A percentile compares a stretch with the other conserved stretches of the same genome.
Evolutionary conservation across 2,888 invertebrate species (phyloP).

Genomic region (Osmoderma eremita): DNA sequence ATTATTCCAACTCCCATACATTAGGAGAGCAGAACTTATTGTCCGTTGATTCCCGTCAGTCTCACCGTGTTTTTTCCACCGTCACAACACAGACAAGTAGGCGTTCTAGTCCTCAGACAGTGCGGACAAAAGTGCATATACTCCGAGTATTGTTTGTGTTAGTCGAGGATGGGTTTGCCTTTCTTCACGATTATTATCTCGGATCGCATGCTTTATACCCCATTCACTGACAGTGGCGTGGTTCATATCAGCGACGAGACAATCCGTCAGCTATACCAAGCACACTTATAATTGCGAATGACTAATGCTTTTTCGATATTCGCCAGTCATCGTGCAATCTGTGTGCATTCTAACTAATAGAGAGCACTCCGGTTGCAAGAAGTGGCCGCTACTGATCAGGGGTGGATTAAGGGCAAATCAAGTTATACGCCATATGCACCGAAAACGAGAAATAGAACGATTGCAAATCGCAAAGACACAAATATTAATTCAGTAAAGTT

Average conservation of each 20-base stretch:
- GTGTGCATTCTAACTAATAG: neutral
- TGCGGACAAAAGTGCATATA: neutral
- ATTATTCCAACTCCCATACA: constrained; percentile 27
- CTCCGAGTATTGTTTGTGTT: constrained; percentile 22
- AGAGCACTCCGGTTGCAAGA: constrained; percentile 2
- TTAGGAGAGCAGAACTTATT: constrained; percentile 14
- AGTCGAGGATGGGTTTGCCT: constrained; percentile 1
- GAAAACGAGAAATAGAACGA: too few species aligned
- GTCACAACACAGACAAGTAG: constrained; percentile 20
- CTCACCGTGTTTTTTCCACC: neutral
- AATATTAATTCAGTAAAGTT: too few species aligned
- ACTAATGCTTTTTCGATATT: constrained; percentile 34
- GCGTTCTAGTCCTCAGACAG: constrained; percentile 6
- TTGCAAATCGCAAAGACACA: too few species aligned
- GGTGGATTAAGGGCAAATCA: neutral
- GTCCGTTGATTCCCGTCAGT: constrained; percentile 24
- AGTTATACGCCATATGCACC: neutral
- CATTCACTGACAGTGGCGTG: neutral
- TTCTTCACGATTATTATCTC: constrained; percentile 7
- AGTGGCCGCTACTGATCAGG: neutral
- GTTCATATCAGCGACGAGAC: constrained; percentile 12
- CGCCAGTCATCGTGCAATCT: constrained; percentile 24
- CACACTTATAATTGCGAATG: constrained; percentile 35
- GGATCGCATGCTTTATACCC: neutral
- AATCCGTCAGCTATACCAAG: constrained; percentile 29